Evolutionary conservation across 1,140 invertebrate genomes (phyloP).

Genomic region (Macrosteles quadrilineatus): DNA sequence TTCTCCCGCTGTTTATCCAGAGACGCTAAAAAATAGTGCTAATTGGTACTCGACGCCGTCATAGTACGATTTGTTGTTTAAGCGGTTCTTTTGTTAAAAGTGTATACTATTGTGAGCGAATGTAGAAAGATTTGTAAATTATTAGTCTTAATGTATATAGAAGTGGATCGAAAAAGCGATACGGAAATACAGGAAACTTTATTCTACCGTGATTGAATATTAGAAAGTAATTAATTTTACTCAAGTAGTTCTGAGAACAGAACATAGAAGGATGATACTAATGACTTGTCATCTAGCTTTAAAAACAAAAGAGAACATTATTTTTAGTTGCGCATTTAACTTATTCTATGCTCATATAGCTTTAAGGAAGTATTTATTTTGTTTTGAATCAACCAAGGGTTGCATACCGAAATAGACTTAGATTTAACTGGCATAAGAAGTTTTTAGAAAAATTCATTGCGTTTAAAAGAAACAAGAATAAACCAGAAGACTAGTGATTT

Average conservation of each 20-base stretch:
- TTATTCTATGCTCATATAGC: too few relatives aligned
- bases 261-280: not conserved
- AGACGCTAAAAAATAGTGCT: slow-evolving; percentile 55
- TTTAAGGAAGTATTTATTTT: too few relatives aligned
- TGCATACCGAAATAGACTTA: too few relatives aligned
- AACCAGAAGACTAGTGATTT: too few relatives aligned
- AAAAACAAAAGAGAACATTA: slow-evolving; percentile 12
- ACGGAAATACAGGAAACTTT: slow-evolving; percentile 21
- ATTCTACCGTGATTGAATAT: too few relatives aligned
- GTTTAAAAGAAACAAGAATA: too few relatives aligned
- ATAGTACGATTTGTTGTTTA: slow-evolving; percentile 53
- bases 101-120: slow-evolving; percentile 10
- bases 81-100: not conserved
- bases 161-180: not conserved
- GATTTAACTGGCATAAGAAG: too few relatives aligned
- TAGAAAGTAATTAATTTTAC: too few relatives aligned
- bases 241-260: not conserved
- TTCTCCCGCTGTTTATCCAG: slow-evolving; percentile 53
- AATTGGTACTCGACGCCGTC: slow-evolving; percentile 79
- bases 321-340: too few relatives aligned
- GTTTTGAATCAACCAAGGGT: too few relatives aligned
- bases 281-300: not conserved
- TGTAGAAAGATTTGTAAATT: slow-evolving; percentile 28
- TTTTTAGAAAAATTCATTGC: too few relatives aligned
- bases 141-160: slow-evolving; percentile 26